Evolutionary conservation across 2,888 invertebrate genomes (phyloP).

Genomic region (Orchestes rusci): DNA sequence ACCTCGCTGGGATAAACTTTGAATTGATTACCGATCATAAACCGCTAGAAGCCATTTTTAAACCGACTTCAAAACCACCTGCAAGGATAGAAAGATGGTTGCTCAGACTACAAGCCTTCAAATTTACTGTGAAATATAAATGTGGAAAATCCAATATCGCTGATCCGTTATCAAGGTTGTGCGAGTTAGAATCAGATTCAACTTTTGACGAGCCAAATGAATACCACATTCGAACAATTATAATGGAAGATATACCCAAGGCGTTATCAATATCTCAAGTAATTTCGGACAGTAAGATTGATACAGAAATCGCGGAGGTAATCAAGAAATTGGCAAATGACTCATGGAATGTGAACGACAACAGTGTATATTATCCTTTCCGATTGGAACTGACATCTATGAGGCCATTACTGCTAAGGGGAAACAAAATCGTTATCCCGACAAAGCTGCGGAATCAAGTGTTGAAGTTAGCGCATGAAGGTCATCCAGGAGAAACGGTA

Average conservation of each 20-base stretch:
- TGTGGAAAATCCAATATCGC: slow-evolving; percentile 29
- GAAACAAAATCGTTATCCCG: slow-evolving; percentile 24
- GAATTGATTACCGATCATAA: slow-evolving; percentile 34
- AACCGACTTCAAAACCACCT: too few relatives aligned
- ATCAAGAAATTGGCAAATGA: slow-evolving; percentile 14
- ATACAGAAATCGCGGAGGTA: slow-evolving; percentile 12
- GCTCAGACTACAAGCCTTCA: slow-evolving; percentile 24
- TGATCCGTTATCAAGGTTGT: slow-evolving; percentile 29
- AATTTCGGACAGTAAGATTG: slow-evolving; percentile 3
- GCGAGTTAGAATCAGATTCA: too few relatives aligned
- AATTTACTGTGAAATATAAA: slow-evolving; percentile 23
- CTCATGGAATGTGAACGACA: slow-evolving; percentile 19
- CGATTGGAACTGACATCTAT: slow-evolving; percentile 23
- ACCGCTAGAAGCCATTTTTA: slow-evolving; percentile 36
- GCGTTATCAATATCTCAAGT: slow-evolving; percentile 8
- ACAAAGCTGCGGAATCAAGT: slow-evolving; percentile 9
- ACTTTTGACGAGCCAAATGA: too few relatives aligned
- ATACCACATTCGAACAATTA: too few relatives aligned
- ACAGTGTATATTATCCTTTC: slow-evolving; percentile 24
- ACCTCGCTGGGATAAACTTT: slow-evolving; percentile 39
- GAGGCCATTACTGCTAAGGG: slow-evolving; percentile 25
- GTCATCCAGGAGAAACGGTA: slow-evolving; percentile 26
- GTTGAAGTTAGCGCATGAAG: too few relatives aligned
- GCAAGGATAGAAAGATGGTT: slow-evolving; percentile 30
- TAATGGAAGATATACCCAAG: too few relatives aligned